Evolutionary conservation across 2,797 vertebrate genomes (phyloP), one percentile per base, ranked within the genome.

Genomic region (Rhincodon typus): DNA sequence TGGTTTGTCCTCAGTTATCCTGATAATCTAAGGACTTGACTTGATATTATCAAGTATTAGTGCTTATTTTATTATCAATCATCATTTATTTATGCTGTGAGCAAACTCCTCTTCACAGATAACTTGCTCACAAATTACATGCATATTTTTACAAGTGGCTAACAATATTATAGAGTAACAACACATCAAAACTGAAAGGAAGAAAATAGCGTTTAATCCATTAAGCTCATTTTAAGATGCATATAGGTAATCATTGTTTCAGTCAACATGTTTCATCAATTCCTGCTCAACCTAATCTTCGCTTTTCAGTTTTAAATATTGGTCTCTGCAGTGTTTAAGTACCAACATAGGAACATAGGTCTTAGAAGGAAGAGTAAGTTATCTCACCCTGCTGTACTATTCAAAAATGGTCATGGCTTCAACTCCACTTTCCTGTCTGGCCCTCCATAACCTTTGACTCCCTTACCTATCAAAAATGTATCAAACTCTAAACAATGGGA

Each of bases 71-170:
- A 34, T 69, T 69, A 69, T 94, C 38, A 66, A 42, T 46, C 19
- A 69, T 94, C 38, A 69, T 69, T 94, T 69, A 94, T 42, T 67
- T 77, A 74, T n/a, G 42, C 30, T 50, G 30, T 77, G 5, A 5
- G 74, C 46, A 77, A 74, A 95, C 70, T 74, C 66, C n/a, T 93
- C 62, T n/a, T 67, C 62, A 93, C 25, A 95, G 46, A 95, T 95
- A 74, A 95, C 50, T 53, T 74, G 70, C 10, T 95, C 17, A 77
- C 46, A 57, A 57, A 30, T 53, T 77, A 57, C 15, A 10, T 8
- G 34, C 21, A 53, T 30, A 46, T 74, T 53, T 57, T 53, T 34
- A 74, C 6, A 77, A 77, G 70, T 27, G 23, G 70, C 7, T 95
- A 67, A 42, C 90, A 67, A 69, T 42, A 42, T 42, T 23, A 0